These are phyloP conservation scores for Willowsia nigromaculata DNA, from an alignment of 2,888 invertebrate species.

Conservation along the genomic window DNA sequence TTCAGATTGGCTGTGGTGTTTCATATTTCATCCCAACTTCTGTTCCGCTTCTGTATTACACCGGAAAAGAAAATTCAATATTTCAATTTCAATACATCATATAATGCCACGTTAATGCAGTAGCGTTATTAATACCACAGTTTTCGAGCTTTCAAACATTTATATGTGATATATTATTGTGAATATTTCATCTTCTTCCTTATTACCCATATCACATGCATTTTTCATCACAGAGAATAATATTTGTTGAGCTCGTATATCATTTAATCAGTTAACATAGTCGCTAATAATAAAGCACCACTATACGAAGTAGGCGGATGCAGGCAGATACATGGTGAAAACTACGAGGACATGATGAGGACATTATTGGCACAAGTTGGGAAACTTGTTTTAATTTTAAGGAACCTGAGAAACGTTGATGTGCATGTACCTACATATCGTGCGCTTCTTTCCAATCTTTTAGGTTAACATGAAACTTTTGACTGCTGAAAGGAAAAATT, in stretches of 20 bases:
- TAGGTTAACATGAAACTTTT: not conserved
- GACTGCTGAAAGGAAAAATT: not conserved
- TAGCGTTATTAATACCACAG: not conserved
- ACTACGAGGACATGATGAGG: constrained; percentile 35
- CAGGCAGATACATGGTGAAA: not conserved
- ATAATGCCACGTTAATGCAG: not conserved
- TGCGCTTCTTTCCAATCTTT: constrained; percentile 18
- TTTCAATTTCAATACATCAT: not conserved
- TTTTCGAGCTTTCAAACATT: not conserved
- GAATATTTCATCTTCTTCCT: not conserved
- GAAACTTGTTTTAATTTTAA: constrained; percentile 44
- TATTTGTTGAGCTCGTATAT: not conserved
- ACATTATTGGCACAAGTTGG: constrained; percentile 52
- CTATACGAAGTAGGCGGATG: not conserved
- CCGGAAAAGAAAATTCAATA: not conserved
- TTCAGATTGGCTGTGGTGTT: not conserved
- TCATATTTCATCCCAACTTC: not conserved
- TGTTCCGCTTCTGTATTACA: not conserved
- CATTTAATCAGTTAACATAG: not conserved
- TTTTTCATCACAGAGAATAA: not conserved
- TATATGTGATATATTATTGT: constrained; percentile 30
- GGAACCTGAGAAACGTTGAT: constrained; percentile 47
- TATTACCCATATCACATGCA: not conserved
- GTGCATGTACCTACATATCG: not conserved
- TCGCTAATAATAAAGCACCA: constrained; percentile 29